Base-by-base conservation (phyloP, 2,888 invertebrate species). In the Apamea anceps region DNA sequence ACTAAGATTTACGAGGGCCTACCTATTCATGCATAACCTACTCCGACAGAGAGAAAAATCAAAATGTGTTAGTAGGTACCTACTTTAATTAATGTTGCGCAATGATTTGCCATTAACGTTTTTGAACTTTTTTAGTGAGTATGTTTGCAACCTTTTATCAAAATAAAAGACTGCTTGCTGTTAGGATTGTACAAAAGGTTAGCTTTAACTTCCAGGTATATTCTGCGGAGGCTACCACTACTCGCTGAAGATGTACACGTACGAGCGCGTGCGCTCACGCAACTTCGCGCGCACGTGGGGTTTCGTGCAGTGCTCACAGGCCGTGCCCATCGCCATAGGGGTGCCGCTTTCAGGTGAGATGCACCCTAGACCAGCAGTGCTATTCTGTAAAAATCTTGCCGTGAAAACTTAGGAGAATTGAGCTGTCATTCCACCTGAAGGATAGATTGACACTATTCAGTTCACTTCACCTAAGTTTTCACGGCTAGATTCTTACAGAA, bases 281-380 rank as follows among this genome's bases (percentile, higher is more conserved):
- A 98, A 99, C 94, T 99, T 99, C 93, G 98, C 99, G 0, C 97
- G 98, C 76, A 98, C 99, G 1, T 99, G 99, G 99, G 98, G 99
- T 80, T 99, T 98, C 95, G 98, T 99, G 74, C 98, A 98, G 94
- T 98, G 98, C 93, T 98, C 98, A 21, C 99, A 99, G 94, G 98
- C 98, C 28, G 98, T 99, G 91, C 98, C 99, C 13, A 98, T 98
- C 68, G 98, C 98, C 1, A 98, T 99, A 73, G 99, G 99, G 72
- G 98, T 99, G 70, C 99, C 99, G 15, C 97, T 98, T 84, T 98
- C 98, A 93, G 98, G 98, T 98, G 94, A 76, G 42, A 48, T 63
- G 25, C n/a, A 13, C 37, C 10, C 45, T n/a, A 32, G 2, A 71
- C 28, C 25, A 42, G 25, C 57, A 25, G 21, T 54, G 7, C 12